phyloP scores from a whole-genome alignment of 2,797 vertebrate genomes.

The Argya squamiceps region DNA sequence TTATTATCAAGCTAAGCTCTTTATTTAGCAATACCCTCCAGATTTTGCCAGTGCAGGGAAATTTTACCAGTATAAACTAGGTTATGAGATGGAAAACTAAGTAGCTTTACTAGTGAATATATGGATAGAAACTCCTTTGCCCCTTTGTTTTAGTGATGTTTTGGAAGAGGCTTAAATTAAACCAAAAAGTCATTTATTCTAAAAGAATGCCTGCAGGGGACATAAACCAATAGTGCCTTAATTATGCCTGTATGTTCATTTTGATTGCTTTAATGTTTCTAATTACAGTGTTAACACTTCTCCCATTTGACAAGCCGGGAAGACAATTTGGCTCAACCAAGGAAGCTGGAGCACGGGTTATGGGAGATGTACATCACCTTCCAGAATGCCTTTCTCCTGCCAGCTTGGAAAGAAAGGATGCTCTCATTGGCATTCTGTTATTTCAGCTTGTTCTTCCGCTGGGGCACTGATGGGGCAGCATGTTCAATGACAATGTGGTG shows the following conservation, averaged over 20 bases:
- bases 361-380: constrained; percentile 11
- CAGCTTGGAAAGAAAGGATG: constrained; percentile 47
- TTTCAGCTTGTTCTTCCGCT: neutral
- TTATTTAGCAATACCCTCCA: neutral
- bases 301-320: constrained; percentile 24
- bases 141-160: constrained; percentile 17
- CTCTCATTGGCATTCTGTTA: neutral
- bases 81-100: neutral
- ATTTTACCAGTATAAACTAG: neutral
- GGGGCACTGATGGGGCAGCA: neutral
- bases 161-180: constrained; percentile 59
- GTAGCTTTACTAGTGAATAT: neutral
- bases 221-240: constrained; percentile 58
- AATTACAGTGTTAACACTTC: constrained; percentile 57
- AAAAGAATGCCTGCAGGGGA: constrained; percentile 47
- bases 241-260: constrained; percentile 54
- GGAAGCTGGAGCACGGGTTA: constrained; percentile 11
- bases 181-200: constrained; percentile 56
- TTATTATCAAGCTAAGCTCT: neutral
- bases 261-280: constrained; percentile 63
- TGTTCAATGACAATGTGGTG: neutral
- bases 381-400: constrained; percentile 22
- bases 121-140: neutral
- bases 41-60: neutral
- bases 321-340: constrained; percentile 46